Evolutionary conservation across 2,888 invertebrate genomes (phyloP), one percentile per base, ranked within the genome.

Genomic region (Temnothorax unifasciatus): DNA sequence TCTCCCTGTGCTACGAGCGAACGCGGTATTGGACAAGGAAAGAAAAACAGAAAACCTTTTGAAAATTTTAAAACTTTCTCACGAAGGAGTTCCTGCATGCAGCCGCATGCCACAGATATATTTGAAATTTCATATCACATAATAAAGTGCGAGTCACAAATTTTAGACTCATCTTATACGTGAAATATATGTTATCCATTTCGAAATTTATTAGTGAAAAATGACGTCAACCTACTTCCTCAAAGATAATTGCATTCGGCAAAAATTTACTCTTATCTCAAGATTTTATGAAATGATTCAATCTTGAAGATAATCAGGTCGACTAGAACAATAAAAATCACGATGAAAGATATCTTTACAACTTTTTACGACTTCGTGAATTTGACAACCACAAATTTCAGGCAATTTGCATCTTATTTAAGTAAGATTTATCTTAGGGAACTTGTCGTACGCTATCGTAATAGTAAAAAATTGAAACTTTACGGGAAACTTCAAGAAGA

Each of bases 261-360:
- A 71, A 9, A 71, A 38, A 71, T 38, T 38, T 21, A 5, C 15
- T 44, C 25, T 66, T 54, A 71, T 71, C 71, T 54, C 5, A 29
- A 15, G 2, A 61, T 34, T 44, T 34, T 44, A 34, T 15, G 18
- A 34, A 34, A 71, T 15, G 21, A 38, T 21, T 34, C 21, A 54
- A 54, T 15, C 57, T 54, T 18, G 21, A 71, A 71, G 21, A 71
- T 13, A 44, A 6, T 54, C 54, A 1, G 34, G 34, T 6, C 38
- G 29, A 50, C 18, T 52, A 50, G 0, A 71, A 44, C 44, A 29
- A 74, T n/a, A 15, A 11, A 63, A 74, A 74, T n/a, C 8, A n/a
- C 0, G 8, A 44, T 59, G n/a, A 74, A 38, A 61, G 9, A 50
- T 50, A 64, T 64, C 11, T 52, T 52, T 38, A 21, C 1, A 25